Evolutionary conservation across 2,888 invertebrate species (phyloP), one percentile per base, ranked within the genome.

Genomic region (Drosophila robusta): DNA sequence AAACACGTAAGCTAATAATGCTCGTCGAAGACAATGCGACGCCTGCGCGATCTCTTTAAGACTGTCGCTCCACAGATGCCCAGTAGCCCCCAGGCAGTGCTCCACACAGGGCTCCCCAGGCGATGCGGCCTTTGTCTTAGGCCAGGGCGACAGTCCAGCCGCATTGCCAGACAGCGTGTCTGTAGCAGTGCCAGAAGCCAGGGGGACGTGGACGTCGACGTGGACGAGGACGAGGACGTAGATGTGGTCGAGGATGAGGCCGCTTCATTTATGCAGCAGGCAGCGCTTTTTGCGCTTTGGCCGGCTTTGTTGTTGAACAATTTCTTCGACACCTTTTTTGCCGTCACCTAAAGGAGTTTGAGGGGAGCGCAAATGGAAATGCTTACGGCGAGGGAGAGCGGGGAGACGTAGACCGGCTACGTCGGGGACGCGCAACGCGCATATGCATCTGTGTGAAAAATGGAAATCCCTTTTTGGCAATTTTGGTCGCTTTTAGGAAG

Each of bases 251-350:
- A 68, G 39, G 24, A 34, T 61, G 67, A 47, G 78, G 89, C 75
- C 81, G 86, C 88, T 83, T 90, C 88, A 90, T 90, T 90, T 90
- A 90, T 90, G 89, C 90, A 90, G 82, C 88, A 79, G 46, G 44
- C 68, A 67, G 50, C 52, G 60, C 62, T 63, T 58, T 63, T 70
- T 62, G 61, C 41, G 46, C 50, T 57, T 29, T 36, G 46, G 14
- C 14, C 57, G 62, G 63, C 78, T 77, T 73, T 75, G 78, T 78
- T 85, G 85, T 82, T 68, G 56, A 79, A 85, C 87, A 85, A 82
- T 82, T 80, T 87, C 87, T 86, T 79, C 81, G 70, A 83, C 86
- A 87, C 87, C 86, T 87, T 87, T 87, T 80, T 86, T 87, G 78
- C 63, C 60, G 64, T 65, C 75, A 62, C 70, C 71, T 73, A 82